Evolutionary conservation across 1,140 invertebrate species (phyloP).

Genomic region (Pachypeltis micranthus): DNA sequence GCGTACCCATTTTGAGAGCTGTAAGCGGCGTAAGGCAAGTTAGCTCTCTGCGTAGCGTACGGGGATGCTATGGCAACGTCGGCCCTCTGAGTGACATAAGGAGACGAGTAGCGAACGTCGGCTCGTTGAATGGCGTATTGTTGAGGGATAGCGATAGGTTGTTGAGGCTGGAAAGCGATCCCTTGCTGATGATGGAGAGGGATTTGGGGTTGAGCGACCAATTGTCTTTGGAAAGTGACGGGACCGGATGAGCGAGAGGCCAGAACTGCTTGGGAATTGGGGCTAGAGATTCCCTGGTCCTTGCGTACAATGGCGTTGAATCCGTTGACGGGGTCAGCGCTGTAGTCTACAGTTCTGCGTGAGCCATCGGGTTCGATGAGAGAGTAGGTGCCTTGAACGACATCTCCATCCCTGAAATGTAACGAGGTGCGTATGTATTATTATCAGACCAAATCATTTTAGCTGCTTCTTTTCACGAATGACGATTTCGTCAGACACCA

Average conservation of each 20-base stretch:
- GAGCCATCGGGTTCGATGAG: conserved; percentile 2
- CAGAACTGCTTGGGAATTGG: background rate
- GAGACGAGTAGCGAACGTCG: too few relatives aligned
- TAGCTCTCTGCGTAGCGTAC: too few relatives aligned
- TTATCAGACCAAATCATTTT: too few relatives aligned
- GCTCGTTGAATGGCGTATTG: too few relatives aligned
- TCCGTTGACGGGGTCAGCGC: conserved; percentile 5
- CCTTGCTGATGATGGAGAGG: background rate
- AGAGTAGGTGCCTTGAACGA: background rate
- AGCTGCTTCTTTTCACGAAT: too few relatives aligned
- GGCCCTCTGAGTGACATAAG: too few relatives aligned
- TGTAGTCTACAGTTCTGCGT: background rate
- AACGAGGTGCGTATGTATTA: too few relatives aligned
- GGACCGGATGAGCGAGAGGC: too few relatives aligned
- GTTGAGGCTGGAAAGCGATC: background rate
- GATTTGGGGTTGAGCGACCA: background rate
- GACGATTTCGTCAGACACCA: too few relatives aligned
- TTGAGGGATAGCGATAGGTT: too few relatives aligned
- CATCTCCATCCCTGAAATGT: background rate
- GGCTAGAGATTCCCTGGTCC: background rate
- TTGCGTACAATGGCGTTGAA: conserved; percentile 2
- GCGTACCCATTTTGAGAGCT: background rate
- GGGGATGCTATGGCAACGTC: too few relatives aligned
- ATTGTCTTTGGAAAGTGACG: background rate
- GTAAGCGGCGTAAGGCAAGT: background rate